Evolutionary conservation across 2,888 invertebrate genomes (phyloP).

Genomic region (Ditula angustiorana): DNA sequence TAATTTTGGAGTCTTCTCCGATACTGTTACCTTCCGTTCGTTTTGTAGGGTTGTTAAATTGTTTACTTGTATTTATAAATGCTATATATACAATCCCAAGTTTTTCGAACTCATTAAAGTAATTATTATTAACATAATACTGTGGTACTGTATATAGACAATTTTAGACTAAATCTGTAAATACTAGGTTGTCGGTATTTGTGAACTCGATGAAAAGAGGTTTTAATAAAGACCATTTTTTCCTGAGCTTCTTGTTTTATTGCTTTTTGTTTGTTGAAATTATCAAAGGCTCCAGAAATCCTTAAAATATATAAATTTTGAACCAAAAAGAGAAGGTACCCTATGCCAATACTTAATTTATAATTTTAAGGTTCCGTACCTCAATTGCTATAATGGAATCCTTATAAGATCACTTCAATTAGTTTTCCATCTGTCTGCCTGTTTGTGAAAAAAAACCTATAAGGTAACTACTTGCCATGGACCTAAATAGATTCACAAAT

Average conservation of each 20-base stretch:
- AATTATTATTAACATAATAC: slow-evolving; percentile 42
- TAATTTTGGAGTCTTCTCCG: slow-evolving; percentile 35
- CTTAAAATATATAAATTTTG: not conserved
- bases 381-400: too few species aligned
- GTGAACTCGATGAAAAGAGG: slow-evolving; percentile 64
- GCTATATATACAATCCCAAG: slow-evolving; percentile 33
- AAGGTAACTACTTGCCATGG: too few species aligned
- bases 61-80: slow-evolving; percentile 16
- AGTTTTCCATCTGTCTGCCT: too few species aligned
- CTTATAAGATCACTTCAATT: too few species aligned
- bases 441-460: too few species aligned
- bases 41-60: slow-evolving; percentile 27
- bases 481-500: too few species aligned
- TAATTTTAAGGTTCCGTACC: too few species aligned
- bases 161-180: slow-evolving; percentile 58
- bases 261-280: slow-evolving; percentile 14
- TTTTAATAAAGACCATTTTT: slow-evolving; percentile 79
- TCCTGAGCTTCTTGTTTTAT: slow-evolving; percentile 57
- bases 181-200: slow-evolving; percentile 73
- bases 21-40: slow-evolving; percentile 22
- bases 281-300: not conserved
- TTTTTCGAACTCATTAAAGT: slow-evolving; percentile 33
- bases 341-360: too few species aligned
- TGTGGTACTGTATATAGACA: slow-evolving; percentile 49
- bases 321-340: not conserved